Evolutionary conservation across 2,797 vertebrate genomes (phyloP).

Genomic region (Cirrhinus mrigala): DNA sequence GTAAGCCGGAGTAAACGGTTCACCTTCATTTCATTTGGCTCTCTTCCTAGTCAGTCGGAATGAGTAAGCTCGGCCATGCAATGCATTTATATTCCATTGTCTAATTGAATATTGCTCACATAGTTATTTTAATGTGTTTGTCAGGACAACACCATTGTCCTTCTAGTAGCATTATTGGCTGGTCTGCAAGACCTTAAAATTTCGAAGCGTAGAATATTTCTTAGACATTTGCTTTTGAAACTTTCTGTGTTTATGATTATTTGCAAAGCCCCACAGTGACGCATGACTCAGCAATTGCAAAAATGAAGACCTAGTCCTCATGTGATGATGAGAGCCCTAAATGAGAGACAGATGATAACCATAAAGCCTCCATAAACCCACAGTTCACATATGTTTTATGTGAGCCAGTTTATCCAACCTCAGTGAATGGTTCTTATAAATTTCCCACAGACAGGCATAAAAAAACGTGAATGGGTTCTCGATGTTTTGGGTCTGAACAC

Average conservation of each 20-base stretch:
- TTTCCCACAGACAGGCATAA: background rate
- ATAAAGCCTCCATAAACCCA: constrained; percentile 9
- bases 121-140: constrained; percentile 29
- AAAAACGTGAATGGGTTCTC: background rate
- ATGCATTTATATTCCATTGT: background rate
- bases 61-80: constrained; percentile 1
- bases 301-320: background rate
- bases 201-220: background rate
- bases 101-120: background rate
- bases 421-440: constrained; percentile 12
- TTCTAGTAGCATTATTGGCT: background rate
- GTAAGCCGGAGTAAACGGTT: background rate
- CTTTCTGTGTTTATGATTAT: background rate
- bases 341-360: constrained; percentile 23
- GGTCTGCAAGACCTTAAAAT: background rate
- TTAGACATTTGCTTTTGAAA: background rate
- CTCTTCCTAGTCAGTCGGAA: constrained; percentile 13
- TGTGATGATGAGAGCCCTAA: background rate
- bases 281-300: constrained; percentile 24
- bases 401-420: background rate
- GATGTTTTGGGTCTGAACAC: background rate
- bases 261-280: background rate
- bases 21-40: constrained; percentile 5
- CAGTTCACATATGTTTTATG: constrained; percentile 23
- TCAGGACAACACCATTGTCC: background rate